Evolutionary conservation across 1,140 invertebrate genomes (phyloP), one percentile per base, ranked within the genome.

Genomic region (Ericerus pela): DNA sequence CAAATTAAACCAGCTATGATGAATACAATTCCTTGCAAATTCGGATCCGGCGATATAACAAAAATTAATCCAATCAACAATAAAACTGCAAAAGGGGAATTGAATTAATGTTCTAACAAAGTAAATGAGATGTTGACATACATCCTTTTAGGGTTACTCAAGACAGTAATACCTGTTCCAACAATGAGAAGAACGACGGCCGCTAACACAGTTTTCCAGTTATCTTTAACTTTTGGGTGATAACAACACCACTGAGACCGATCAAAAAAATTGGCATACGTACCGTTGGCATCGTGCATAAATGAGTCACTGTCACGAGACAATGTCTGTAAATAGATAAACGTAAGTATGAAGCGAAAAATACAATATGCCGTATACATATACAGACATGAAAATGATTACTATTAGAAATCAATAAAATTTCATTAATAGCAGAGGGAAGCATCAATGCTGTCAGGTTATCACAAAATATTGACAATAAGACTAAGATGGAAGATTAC

Each of bases 131-230:
- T n/a, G n/a, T n/a, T n/a, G n/a, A n/a, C n/a, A n/a, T n/a, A n/a
- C n/a, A n/a, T 33, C 8, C 8, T 33, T 33, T 33, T 33, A 33
- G 53, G 2, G 18, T 8, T 43, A 43, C 41, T 43, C 10, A 6
- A 22, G 8, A 43, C 41, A 43, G 16, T 62, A 64, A 67, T 66
- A 76, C 82, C 83, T n/a, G 81, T 74, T 62, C 85, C 85, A 16
- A 88, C 78, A 20, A 88, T 65, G 1, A 88, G 72, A 28, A 88
- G 70, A 51, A 80, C 76, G 58, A 85, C 79, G 6, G 85, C 84
- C 27, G 82, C 84, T 59, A 84, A 72, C 3, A 89, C 84, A 61
- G 86, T 84, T 66, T 83, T 81, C 85, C 85, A 88, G 66, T 89
- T 88, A 66, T 89, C 84, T 60, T 77, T 70, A 24, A 88, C 80